These are phyloP conservation scores for Entomyzon cyanotis DNA, from an alignment of 2,113 vertebrate species.

Conservation along the genomic window DNA sequence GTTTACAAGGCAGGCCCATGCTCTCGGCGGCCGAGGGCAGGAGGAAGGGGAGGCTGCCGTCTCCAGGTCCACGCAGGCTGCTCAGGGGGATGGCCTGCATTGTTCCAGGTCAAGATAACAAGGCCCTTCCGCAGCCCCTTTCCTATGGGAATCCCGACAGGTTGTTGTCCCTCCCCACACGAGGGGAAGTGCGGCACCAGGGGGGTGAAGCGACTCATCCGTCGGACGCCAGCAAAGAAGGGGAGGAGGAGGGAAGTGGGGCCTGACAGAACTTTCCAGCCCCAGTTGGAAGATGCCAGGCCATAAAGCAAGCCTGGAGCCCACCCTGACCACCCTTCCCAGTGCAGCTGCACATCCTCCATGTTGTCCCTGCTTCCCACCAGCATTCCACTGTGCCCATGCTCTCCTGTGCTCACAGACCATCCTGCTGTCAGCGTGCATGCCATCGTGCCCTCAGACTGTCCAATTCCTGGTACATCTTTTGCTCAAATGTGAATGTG, in stretches of 20 bases:
- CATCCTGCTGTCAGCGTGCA: neutral
- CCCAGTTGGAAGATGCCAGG: accelerated
- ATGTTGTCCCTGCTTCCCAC: neutral
- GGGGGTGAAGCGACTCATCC: neutral
- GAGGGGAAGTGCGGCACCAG: neutral
- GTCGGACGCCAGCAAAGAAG: accelerated
- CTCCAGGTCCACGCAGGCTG: accelerated
- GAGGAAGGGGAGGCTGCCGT: neutral
- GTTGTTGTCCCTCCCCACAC: neutral
- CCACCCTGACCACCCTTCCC: neutral
- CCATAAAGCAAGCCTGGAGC: neutral
- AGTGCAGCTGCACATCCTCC: accelerated
- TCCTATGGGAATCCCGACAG: slow-evolving; percentile 4
- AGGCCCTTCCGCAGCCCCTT: slow-evolving; percentile 19
- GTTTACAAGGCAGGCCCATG: neutral
- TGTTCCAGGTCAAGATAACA: slow-evolving; percentile 16
- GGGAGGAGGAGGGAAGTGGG: neutral
- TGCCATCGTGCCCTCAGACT: accelerated
- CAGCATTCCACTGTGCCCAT: neutral
- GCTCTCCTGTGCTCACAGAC: neutral
- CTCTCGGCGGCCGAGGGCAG: accelerated
- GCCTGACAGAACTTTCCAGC: neutral
- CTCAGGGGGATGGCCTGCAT: neutral
- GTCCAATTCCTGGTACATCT: neutral
- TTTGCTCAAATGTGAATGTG: neutral